Evolutionary conservation across 1,140 invertebrate genomes (phyloP).

Genomic region (Ostrea denselamellosa): DNA sequence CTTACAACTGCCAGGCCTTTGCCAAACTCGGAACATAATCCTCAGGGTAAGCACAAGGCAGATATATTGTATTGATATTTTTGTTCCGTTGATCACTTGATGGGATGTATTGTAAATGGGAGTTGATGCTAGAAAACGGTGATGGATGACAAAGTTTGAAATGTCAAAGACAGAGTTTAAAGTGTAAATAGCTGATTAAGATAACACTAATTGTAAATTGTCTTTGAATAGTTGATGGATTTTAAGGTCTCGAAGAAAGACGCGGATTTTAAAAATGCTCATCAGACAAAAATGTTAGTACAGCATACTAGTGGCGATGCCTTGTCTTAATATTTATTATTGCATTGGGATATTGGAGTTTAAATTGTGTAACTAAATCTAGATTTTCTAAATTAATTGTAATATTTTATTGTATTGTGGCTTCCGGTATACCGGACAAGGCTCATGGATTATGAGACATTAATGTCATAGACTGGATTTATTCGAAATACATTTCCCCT

Average conservation of each 20-base stretch:
- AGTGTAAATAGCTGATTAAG: slow-evolving; percentile 17
- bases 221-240: neutral
- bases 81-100: neutral
- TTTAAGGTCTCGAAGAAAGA: neutral
- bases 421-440: too few relatives aligned
- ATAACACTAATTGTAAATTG: neutral
- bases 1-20: neutral
- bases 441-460: too few relatives aligned
- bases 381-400: too few relatives aligned
- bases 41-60: neutral
- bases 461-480: too few relatives aligned
- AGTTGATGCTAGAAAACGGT: neutral
- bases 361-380: too few relatives aligned
- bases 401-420: too few relatives aligned
- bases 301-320: too few relatives aligned
- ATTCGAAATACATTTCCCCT: too few relatives aligned
- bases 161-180: neutral
- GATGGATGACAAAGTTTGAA: neutral
- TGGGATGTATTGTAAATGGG: neutral
- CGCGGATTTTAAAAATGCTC: too few relatives aligned
- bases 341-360: too few relatives aligned
- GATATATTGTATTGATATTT: neutral
- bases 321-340: too few relatives aligned
- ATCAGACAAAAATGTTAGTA: too few relatives aligned
- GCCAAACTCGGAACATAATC: neutral